Conservation (phyloP, 2,113 vertebrate genomes). For the Camelus dromedarius region DNA sequence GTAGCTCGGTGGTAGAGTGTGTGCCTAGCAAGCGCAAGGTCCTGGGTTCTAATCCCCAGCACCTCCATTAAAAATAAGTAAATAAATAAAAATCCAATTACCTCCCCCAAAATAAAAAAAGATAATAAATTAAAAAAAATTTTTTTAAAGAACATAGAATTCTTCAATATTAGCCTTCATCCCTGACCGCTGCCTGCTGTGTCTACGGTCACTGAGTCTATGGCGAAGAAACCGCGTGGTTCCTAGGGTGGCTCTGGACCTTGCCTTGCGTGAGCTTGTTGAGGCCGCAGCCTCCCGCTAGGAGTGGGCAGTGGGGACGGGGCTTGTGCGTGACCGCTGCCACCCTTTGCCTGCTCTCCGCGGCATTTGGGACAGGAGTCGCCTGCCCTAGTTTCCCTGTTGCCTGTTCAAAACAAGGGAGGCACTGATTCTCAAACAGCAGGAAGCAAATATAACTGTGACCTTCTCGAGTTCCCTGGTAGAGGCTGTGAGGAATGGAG, state of each 20-base stretch:
- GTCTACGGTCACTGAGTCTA: background rate
- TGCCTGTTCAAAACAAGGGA: background rate
- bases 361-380: too few relatives aligned
- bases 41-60: too few relatives aligned
- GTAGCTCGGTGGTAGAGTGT: too few relatives aligned
- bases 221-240: background rate
- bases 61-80: too few relatives aligned
- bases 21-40: too few relatives aligned
- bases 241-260: background rate
- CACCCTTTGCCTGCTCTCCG: too few relatives aligned
- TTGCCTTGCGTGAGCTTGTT: background rate
- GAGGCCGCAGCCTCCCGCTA: background rate
- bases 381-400: background rate
- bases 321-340: accelerated
- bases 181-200: background rate
- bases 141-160: too few relatives aligned
- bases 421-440: background rate
- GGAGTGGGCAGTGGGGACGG: accelerated
- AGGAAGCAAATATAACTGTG: background rate
- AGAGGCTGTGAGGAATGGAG: background rate
- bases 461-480: background rate
- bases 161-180: background rate
- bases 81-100: too few relatives aligned
- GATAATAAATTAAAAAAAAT: too few relatives aligned
- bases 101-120: too few relatives aligned